phyloP scores from a whole-genome alignment of 2,113 vertebrate genomes.

The Dermatemys mawii region DNA sequence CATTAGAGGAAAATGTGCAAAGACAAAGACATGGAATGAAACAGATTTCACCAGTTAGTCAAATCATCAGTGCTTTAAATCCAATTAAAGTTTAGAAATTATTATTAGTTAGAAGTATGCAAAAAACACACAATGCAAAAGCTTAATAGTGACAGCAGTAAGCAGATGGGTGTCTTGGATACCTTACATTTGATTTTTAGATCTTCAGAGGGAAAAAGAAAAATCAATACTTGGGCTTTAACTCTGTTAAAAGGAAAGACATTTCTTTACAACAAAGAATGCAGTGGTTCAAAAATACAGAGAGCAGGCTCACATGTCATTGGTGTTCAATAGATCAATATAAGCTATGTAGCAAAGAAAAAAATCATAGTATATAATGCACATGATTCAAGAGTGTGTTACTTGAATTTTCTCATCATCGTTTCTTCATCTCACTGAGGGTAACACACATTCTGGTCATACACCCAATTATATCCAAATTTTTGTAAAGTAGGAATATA shows the following conservation, averaged over 20 bases:
- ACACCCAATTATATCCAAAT: not conserved
- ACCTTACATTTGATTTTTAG: not conserved
- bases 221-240: not conserved
- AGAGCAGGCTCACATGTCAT: not conserved
- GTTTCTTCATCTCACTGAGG: not conserved
- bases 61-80: not conserved
- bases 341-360: not conserved
- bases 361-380: not conserved
- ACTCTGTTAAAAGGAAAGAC: not conserved
- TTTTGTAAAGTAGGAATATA: not conserved
- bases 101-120: not conserved
- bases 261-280: not conserved
- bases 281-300: not conserved
- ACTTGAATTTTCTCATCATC: not conserved
- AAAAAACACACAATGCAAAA: not conserved
- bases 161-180: not conserved
- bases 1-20: not conserved
- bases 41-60: not conserved
- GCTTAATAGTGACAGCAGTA: not conserved
- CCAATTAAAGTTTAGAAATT: not conserved
- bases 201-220: not conserved
- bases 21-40: too few species aligned
- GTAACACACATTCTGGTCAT: not conserved
- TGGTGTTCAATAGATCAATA: not conserved
- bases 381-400: not conserved